Evolutionary conservation across 2,797 vertebrate species (phyloP).

Genomic region (Bucorvus abyssinicus): DNA sequence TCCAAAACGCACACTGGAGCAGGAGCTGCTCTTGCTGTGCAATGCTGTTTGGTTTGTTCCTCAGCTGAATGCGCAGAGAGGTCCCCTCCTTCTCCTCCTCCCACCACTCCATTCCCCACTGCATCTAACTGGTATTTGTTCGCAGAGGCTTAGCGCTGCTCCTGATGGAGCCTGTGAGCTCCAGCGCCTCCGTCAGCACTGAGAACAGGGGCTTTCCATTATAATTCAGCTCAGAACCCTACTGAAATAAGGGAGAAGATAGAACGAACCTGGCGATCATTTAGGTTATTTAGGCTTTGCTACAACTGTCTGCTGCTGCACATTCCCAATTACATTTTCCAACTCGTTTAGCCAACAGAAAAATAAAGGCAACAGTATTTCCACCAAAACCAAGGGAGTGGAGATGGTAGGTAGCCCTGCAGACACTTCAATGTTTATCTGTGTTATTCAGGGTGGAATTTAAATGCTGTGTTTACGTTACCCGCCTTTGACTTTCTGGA

Average conservation of each 20-base stretch:
- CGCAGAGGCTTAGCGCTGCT: neutral
- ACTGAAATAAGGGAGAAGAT: neutral
- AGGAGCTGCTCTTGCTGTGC: neutral
- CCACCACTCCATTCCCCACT: too few relatives aligned
- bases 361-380: neutral
- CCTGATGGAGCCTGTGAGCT: neutral
- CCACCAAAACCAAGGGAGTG: neutral
- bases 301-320: neutral
- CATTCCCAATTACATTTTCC: neutral
- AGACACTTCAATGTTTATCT: neutral
- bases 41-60: neutral
- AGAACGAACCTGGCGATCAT: neutral
- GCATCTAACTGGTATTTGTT: neutral
- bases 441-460: neutral
- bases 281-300: neutral
- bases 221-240: neutral
- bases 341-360: neutral
- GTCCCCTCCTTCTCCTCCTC: neutral
- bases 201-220: neutral
- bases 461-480: neutral
- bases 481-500: neutral
- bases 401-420: neutral
- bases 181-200: neutral
- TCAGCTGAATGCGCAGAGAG: fast-evolving
- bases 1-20: neutral